Base-by-base conservation (phyloP, 2,888 invertebrate species). In the Molanna angustata region DNA sequence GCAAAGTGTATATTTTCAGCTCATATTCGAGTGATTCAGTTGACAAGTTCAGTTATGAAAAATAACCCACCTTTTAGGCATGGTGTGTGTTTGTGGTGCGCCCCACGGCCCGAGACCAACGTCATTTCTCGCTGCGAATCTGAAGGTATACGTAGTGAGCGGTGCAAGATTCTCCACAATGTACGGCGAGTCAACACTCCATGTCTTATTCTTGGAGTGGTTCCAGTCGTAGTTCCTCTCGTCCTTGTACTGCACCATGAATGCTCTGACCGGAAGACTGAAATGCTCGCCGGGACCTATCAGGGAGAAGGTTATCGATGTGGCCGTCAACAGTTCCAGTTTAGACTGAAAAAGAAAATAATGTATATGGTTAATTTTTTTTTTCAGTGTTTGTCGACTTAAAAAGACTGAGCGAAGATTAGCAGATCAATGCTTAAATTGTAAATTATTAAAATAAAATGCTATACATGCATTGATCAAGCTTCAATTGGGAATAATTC, bases 101-200 rank as follows among this genome's bases (percentile, higher is more conserved):
- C 84, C 83, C 86, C 86, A 94, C 11, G 79, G 77, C 6, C 92
- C 90, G 14, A 83, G 70, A 0, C 94, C 94, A 0, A 92, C 93
- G 63, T 85, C 85, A 70, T 93, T 94, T 51, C 82, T 77, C 2
- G 92, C 92, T 11, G 90, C 87, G 68, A 94, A 94, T 59, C 90
- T 81, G 66, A 94, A 91, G 64, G 83, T 80, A 69, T 94, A 94
- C 1, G 79, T 76, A 44, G 82, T 84, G 74, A 87, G 84, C 0
- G 94, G 92, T 49, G 78, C 77, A 53, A 94, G 72, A 60, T 84
- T 81, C 67, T 93, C 93, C 32, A 94, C 75, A 56, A 89, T 85
- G 68, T 92, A 93, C 0, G 86, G 82, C 1, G 88, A 85, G 63
- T 85, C 90, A 42, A 82, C 80, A 54, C 88, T 84, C 93, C 93